phyloP scores from a whole-genome alignment of 2,888 invertebrate species.

The Drosophila nigritarsus region DNA sequence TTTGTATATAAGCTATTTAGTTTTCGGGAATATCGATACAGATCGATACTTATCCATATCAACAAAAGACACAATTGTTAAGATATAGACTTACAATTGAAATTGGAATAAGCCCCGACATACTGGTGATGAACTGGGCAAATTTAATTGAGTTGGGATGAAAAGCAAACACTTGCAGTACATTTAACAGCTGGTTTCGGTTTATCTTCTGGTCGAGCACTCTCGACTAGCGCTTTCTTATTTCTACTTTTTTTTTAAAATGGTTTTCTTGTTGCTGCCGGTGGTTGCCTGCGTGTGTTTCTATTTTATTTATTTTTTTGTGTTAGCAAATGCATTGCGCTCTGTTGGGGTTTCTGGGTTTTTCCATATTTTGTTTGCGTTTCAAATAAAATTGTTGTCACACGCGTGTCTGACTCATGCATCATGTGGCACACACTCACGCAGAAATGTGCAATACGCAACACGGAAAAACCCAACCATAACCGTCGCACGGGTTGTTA shows the following conservation, averaged over 20 bases:
- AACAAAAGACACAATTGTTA: neutral
- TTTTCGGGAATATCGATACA: neutral
- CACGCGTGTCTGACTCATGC: conserved; percentile 51
- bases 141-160: neutral
- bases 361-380: conserved; percentile 8
- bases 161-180: neutral
- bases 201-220: neutral
- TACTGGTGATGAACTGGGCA: neutral
- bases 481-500: conserved; percentile 6
- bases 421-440: conserved; percentile 19
- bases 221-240: neutral
- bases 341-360: neutral
- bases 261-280: conserved; percentile 4
- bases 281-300: conserved; percentile 33
- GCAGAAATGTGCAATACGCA: conserved; percentile 33
- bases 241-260: neutral
- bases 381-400: conserved; percentile 32
- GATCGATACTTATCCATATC: neutral
- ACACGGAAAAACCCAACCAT: conserved; percentile 4
- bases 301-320: neutral
- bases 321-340: neutral
- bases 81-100: neutral
- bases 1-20: neutral
- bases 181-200: neutral
- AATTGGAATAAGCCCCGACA: neutral